Base-by-base conservation (phyloP, 1,140 invertebrate genomes). In the Drosophila aff. region DNA sequence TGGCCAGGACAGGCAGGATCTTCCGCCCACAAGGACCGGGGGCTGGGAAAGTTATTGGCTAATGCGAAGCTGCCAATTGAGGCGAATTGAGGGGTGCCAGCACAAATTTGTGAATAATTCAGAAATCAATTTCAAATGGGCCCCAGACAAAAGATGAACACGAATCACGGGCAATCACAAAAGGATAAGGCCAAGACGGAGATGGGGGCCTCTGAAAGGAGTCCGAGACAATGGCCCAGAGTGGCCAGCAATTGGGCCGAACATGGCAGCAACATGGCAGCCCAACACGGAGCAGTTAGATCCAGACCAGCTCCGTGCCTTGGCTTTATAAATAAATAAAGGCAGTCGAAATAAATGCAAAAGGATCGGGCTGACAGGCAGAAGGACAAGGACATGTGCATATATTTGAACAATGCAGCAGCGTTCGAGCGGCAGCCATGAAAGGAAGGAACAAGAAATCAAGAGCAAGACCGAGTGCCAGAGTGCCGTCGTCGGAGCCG, bases 191-290 rank as follows among this genome's bases (percentile, higher is more conserved):
- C 75, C 65, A 50, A 49, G 46, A 52, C 44, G 40, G 18, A 26
- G 41, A 4, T 16, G 13, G n/a, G 36, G 28, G 8, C 8, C n/a
- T 50, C 11, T 10, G n/a, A 23, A 18, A 57, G 73, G 38, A 55
- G 63, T 50, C 66, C 60, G 52, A 71, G 76, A 79, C 76, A 84
- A 73, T 79, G 64, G 69, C 69, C 53, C 58, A 65, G 64, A 73
- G 43, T 18, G 65, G 59, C 71, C 63, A 44, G 83, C 77, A 87
- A 89, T 90, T 76, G 78, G 78, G 79, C 66, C 64, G 55, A 72
- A 85, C 85, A 89, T 89, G 84, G 81, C 85, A 89, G 85, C 78
- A 73, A 89, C 85, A 89, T 89, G 81, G 84, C 84, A 87, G 80
- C 64, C 46, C 55, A 63, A 82, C 82, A 79, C 64, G 72, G 21